A percentile compares a stretch with the other conserved stretches of the same genome.
These are phyloP conservation scores for Peribatodes rhomboidaria DNA, from an alignment of 2,888 invertebrate genomes.

Conservation along the genomic window DNA sequence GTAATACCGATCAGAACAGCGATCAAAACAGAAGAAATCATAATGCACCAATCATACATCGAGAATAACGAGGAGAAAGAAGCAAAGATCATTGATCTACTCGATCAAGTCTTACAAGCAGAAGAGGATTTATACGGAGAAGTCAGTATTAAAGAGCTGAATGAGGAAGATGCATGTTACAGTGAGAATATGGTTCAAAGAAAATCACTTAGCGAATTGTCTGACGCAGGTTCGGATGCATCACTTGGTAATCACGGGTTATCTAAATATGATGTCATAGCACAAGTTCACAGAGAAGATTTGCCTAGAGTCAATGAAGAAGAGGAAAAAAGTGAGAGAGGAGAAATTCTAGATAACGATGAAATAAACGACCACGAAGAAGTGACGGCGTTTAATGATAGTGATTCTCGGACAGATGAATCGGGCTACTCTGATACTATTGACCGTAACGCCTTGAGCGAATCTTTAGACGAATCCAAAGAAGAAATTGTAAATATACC, in stretches of 20 bases:
- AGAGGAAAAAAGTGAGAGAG: conserved; percentile 66
- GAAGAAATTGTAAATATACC: conserved; percentile 69
- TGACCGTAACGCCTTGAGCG: conserved; percentile 67
- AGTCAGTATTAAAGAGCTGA: conserved; percentile 66
- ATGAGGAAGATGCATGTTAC: conserved; percentile 55
- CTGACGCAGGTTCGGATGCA: conserved; percentile 79
- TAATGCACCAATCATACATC: conserved; percentile 66
- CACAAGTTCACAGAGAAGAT: conserved; percentile 86
- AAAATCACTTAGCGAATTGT: conserved; percentile 75
- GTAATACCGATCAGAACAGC: conserved; percentile 39
- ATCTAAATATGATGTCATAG: conserved; percentile 86
- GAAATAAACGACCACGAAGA: conserved; percentile 62
- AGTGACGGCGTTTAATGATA: conserved; percentile 73
- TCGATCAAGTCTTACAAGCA: conserved; percentile 82
- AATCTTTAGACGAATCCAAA: conserved; percentile 59
- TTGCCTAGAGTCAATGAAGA: conserved; percentile 75
- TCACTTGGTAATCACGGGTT: conserved; percentile 76
- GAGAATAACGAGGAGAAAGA: conserved; percentile 79
- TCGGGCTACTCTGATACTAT: conserved; percentile 82
- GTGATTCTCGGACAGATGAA: conserved; percentile 80
- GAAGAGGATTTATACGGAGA: conserved; percentile 80
- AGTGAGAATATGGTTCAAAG: conserved; percentile 62
- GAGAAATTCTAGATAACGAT: conserved; percentile 46
- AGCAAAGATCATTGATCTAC: conserved; percentile 80
- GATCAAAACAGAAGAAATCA: conserved; percentile 62